Percentiles rank a stretch among this genome's conserved stretches.
Conservation (phyloP, 1,140 invertebrate species). For the Neocloeon triangulifer region DNA sequence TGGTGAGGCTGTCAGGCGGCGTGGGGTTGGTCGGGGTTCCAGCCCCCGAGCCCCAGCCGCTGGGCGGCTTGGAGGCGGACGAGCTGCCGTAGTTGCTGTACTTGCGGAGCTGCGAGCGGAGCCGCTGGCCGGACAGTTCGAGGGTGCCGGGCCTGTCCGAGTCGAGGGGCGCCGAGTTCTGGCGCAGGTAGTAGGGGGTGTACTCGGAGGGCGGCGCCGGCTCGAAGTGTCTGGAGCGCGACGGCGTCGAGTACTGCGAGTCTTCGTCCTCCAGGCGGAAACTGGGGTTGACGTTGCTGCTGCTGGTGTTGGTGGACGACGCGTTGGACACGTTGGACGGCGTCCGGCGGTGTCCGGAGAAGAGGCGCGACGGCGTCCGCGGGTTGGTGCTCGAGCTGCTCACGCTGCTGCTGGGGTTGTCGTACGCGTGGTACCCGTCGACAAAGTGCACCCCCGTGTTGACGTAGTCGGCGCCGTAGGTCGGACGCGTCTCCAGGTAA, state of each 20-base stretch:
- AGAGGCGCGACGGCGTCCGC: constrained; percentile 12
- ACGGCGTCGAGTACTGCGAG: constrained; percentile 19
- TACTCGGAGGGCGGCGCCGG: not conserved
- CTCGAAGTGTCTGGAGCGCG: constrained; percentile 7
- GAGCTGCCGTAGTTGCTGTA: constrained; percentile 25
- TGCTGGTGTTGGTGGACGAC: constrained; percentile 25
- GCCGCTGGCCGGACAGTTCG: constrained; percentile 24
- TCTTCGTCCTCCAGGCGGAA: constrained; percentile 39
- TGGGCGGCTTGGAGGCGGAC: constrained; percentile 17
- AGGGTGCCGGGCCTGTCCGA: constrained; percentile 50
- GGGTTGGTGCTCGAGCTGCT: constrained; percentile 11
- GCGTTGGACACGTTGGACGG: constrained; percentile 48
- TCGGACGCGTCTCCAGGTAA: no score
- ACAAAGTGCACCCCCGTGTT: no score
- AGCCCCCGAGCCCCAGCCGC: constrained; percentile 26
- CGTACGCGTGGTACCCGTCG: constrained; percentile 25
- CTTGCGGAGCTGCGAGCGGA: constrained; percentile 50
- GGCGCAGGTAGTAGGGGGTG: constrained; percentile 20
- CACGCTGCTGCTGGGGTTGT: constrained; percentile 26
- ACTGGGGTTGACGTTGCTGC: constrained; percentile 28
- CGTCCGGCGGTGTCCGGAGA: constrained; percentile 31
- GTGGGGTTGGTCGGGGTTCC: constrained; percentile 67
- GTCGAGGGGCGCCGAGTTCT: constrained; percentile 23
- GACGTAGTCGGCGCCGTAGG: no score
- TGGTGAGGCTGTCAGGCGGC: constrained; percentile 58